Evolutionary conservation across 2,888 invertebrate species (phyloP).

Genomic region (Alsophila aescularia): DNA sequence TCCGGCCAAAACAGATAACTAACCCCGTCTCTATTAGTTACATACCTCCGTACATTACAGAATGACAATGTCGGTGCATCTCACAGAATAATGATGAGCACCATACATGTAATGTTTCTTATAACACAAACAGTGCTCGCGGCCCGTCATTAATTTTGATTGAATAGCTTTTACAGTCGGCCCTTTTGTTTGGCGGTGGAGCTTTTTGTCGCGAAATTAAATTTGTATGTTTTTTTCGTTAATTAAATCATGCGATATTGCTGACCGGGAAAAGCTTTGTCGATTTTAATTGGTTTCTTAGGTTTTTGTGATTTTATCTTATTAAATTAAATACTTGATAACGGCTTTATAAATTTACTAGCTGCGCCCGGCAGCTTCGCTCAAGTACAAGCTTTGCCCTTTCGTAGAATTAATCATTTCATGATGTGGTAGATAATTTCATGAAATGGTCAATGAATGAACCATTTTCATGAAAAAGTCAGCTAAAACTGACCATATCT

Average conservation of each 20-base stretch:
- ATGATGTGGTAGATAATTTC: no score
- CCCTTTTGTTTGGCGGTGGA: not conserved
- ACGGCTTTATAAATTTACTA: no score
- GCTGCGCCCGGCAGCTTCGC: no score
- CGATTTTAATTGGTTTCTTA: no score
- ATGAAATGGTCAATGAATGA: no score
- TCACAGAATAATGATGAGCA: conserved; percentile 60
- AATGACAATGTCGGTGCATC: conserved; percentile 59
- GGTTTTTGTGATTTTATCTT: no score
- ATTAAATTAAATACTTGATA: no score
- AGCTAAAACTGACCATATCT: no score
- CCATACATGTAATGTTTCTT: conserved; percentile 45
- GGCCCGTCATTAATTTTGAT: conserved; percentile 54
- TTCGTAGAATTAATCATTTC: no score
- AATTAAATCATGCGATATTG: not conserved
- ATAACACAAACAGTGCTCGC: conserved; percentile 55
- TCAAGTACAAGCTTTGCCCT: no score
- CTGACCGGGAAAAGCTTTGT: no score
- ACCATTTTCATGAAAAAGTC: no score
- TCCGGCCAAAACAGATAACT: not conserved
- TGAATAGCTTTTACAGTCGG: conserved; percentile 38
- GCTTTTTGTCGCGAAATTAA: not conserved
- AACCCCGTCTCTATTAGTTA: conserved; percentile 10
- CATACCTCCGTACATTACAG: conserved; percentile 40
- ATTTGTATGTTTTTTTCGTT: not conserved